A percentile compares a stretch with the other conserved stretches of the same genome.
These are phyloP conservation scores for Carterocephalus palaemon DNA, from an alignment of 2,888 invertebrate genomes.

Conservation along the genomic window DNA sequence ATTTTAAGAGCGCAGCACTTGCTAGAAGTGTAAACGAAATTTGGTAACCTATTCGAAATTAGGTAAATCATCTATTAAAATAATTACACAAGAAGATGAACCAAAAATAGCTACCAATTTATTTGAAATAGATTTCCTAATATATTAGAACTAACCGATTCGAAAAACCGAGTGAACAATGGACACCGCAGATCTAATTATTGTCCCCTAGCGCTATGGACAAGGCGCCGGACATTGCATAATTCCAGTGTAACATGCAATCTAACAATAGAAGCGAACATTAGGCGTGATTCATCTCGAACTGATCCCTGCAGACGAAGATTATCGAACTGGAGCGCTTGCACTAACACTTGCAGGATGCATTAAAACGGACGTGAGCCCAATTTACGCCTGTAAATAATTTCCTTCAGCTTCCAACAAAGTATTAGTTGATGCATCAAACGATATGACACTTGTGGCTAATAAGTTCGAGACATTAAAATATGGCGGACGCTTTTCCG, in stretches of 20 bases:
- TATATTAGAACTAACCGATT: constrained; percentile 15
- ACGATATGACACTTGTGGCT: constrained; percentile 66
- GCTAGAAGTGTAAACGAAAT: constrained; percentile 20
- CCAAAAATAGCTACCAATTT: constrained; percentile 3
- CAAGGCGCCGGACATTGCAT: constrained; percentile 62
- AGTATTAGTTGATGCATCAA: constrained; percentile 73
- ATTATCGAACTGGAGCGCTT: constrained; percentile 77
- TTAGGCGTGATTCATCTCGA: constrained; percentile 68
- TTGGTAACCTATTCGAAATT: constrained; percentile 10
- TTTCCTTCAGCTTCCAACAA: constrained; percentile 64
- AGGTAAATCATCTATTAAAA: background rate
- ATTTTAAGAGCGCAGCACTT: constrained; percentile 26
- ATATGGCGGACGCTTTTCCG: constrained; percentile 46
- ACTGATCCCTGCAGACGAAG: constrained; percentile 70
- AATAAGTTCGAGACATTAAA: constrained; percentile 67
- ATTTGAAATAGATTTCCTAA: constrained; percentile 9
- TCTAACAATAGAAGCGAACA: constrained; percentile 73
- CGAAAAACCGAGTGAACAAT: constrained; percentile 15
- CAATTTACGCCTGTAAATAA: constrained; percentile 73
- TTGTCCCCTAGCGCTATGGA: constrained; percentile 28
- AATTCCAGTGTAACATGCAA: constrained; percentile 63
- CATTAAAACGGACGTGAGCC: constrained; percentile 77
- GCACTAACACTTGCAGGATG: constrained; percentile 63
- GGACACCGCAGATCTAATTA: constrained; percentile 29
- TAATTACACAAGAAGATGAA: background rate